Evolutionary conservation across 2,888 invertebrate species (phyloP).

Genomic region (Thysanoteuthis rhombus): DNA sequence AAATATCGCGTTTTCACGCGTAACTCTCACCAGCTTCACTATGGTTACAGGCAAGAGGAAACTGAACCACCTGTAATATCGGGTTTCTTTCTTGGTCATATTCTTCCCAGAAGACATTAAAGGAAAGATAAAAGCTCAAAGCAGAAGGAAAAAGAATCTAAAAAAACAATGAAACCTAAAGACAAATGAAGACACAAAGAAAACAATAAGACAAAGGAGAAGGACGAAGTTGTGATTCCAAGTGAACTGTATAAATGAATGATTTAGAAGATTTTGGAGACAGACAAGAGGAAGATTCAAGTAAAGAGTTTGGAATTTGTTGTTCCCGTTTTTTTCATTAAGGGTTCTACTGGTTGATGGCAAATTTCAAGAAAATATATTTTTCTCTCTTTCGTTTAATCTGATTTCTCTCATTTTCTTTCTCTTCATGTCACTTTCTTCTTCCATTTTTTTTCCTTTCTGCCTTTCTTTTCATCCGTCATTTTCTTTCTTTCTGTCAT

Average conservation of each 20-base stretch:
- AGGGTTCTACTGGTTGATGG: background rate
- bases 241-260: background rate
- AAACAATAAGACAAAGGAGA: background rate
- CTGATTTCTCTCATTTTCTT: background rate
- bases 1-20: background rate
- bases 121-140: background rate
- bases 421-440: background rate
- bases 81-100: background rate
- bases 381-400: background rate
- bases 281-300: no score
- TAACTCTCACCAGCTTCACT: background rate
- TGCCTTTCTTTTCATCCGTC: no score
- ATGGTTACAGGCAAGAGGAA: background rate
- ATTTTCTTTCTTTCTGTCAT: background rate
- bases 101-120: background rate
- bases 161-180: no score
- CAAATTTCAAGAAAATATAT: background rate
- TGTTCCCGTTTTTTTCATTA: background rate
- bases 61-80: background rate
- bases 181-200: background rate
- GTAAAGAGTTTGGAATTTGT: background rate
- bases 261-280: no score
- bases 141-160: background rate
- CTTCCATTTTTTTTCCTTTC: no score
- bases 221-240: background rate